Conservation (phyloP, 1,140 invertebrate species). For the Drosophila mayri region DNA sequence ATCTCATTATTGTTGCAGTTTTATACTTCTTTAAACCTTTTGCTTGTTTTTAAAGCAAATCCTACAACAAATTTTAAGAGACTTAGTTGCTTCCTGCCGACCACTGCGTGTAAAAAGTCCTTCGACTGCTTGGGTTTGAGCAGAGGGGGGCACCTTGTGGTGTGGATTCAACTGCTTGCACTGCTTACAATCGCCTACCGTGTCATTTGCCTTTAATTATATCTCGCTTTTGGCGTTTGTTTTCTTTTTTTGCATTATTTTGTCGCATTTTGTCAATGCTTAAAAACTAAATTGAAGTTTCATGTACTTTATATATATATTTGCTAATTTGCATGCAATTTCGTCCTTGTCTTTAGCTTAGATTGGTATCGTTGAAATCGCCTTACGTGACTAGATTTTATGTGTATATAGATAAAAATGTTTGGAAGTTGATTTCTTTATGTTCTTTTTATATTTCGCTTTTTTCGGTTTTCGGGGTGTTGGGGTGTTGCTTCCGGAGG, state of each 20-base stretch:
- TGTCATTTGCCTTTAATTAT: slow-evolving; percentile 32
- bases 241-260: slow-evolving; percentile 22
- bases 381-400: slow-evolving; percentile 49
- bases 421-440: slow-evolving; percentile 64
- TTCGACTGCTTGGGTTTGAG: slow-evolving; percentile 7
- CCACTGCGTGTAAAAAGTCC: slow-evolving; percentile 37
- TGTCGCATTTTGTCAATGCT: slow-evolving; percentile 28
- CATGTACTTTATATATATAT: slow-evolving; percentile 3
- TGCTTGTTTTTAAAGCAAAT: slow-evolving; percentile 21
- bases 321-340: slow-evolving; percentile 45
- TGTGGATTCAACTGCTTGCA: slow-evolving; percentile 4
- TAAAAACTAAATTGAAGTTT: slow-evolving; percentile 44
- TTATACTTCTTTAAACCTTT: slow-evolving; percentile 3
- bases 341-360: slow-evolving; percentile 31
- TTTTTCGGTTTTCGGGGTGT: not conserved
- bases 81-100: slow-evolving; percentile 14
- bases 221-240: slow-evolving; percentile 26
- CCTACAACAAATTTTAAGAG: slow-evolving; percentile 19
- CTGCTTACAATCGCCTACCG: slow-evolving; percentile 29
- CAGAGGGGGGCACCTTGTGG: not conserved
- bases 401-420: slow-evolving; percentile 59
- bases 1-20: slow-evolving; percentile 5
- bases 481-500: slow-evolving; percentile 22
- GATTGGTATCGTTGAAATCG: slow-evolving; percentile 51
- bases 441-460: not conserved